Base-by-base conservation (phyloP, 2,888 invertebrate genomes). In the Hydriomena furcata region DNA sequence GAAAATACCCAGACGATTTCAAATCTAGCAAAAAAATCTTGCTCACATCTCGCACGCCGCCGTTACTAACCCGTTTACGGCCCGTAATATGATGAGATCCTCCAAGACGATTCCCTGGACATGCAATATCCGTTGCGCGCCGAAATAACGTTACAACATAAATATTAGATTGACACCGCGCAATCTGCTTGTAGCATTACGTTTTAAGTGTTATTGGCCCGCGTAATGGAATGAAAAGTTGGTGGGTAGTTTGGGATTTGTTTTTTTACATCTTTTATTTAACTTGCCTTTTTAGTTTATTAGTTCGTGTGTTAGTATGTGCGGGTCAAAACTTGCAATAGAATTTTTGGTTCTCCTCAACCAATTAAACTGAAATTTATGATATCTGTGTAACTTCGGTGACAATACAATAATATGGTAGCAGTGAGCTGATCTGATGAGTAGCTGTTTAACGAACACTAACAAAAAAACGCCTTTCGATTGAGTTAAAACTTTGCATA, bases 141-240 rank as follows among this genome's bases (percentile, higher is more conserved):
- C 66, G 63, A 71, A 76, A 78, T 78, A 76, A 71, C 63, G 65
- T 58, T 52, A 56, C 61, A 59, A 66, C 65, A 75, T 82, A 82
- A 82, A 83, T 82, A 81, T 79, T 79, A 73, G 66, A 82, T 80
- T 65, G 82, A 73, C 70, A 69, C 54, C 63, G 49, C 66, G 79
- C 81, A 79, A 82, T 83, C 75, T 79, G 79, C 71, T 64, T 44
- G 58, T 65, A 60, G 75, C 76, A 73, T 81, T 74, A 74, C 61
- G 65, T 38, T 52, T 52, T 52, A 52, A 52, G 38, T 48, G 52
- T 47, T 47, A 52, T 48, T 52, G 42, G 52, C 28, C 34, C 31
- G 41, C 10, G 31, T 25, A 28, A 27, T 35, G 42, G 37, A 12
- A 42, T 42, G 42, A 46, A 42, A 42, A 37, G 23, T 52, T 36